Evolutionary conservation across 1,140 invertebrate genomes (phyloP).

Genomic region (Scylla paramamosain): DNA sequence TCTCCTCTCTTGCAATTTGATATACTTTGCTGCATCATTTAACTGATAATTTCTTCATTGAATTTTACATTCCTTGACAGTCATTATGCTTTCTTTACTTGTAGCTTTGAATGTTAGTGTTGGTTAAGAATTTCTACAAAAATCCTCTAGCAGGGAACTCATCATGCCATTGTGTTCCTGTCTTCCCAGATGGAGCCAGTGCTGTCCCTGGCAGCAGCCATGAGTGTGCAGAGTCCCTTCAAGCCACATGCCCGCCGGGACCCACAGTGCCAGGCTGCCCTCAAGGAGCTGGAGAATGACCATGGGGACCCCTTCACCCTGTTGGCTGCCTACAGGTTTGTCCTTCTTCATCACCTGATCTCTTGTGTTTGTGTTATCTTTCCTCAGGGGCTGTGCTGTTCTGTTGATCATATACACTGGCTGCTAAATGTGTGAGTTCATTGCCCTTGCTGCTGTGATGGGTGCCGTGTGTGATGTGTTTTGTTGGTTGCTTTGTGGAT

Average conservation of each 20-base stretch:
- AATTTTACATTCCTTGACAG: no score
- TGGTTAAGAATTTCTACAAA: neutral
- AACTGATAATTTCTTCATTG: neutral
- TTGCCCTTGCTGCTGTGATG: no score
- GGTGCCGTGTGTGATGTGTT: no score
- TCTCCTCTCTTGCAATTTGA: conserved; percentile 46
- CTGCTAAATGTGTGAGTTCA: no score
- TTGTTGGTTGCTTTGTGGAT: no score
- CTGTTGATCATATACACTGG: no score
- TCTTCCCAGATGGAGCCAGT: conserved; percentile 90
- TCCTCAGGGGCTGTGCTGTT: no score
- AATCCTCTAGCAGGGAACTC: neutral
- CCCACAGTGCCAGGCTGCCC: conserved; percentile 87
- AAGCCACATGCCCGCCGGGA: conserved; percentile 93
- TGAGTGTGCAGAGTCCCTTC: conserved; percentile 96
- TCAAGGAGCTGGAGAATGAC: conserved; percentile 88
- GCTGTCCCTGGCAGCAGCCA: conserved; percentile 92
- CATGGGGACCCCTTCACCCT: conserved; percentile 98
- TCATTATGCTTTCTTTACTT: neutral
- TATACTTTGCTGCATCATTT: neutral
- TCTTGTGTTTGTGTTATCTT: neutral
- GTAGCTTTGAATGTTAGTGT: neutral
- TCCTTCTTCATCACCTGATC: neutral
- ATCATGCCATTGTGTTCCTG: neutral
- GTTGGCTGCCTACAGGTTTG: conserved; percentile 88